Base-by-base conservation (phyloP, 2,113 vertebrate species). In the Lucifuga dentata region DNA sequence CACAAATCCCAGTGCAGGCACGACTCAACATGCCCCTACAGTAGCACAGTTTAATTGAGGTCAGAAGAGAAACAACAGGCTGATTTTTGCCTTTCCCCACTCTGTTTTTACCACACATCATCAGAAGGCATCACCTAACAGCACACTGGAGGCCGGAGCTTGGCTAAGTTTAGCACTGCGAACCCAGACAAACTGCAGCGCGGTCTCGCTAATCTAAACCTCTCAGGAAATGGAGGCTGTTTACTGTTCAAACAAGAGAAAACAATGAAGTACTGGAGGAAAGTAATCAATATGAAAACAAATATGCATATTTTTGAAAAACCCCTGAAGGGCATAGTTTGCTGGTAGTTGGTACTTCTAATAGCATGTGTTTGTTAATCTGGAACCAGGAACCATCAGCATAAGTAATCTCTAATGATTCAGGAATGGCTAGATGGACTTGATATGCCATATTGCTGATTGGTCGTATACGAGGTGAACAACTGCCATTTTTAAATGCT, bases 31-130 rank as follows among this genome's bases (percentile, higher is more conserved):
- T 51, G 71, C 64, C 76, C 85, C 66, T 53, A 41, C 56, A 41
- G 87, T 86, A 29, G 3, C 26, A 29, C 7, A 74, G 70, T 78
- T 74, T 67, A 92, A 91, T 91, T 89, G 90, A 89, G 90, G 90
- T 92, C 85, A 86, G 84, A 82, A 85, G 78, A 89, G 69, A 85
- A 90, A 88, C 81, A 87, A 90, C 78, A 76, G 82, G 29, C 81
- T 63, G 68, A 78, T 85, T 86, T 86, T 77, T 15, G 35, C 69
- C 69, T 74, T 76, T 50, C 58, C 55, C 70, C 55, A 36, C 68
- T 81, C 56, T 64, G 75, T 71, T 71, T 76, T 64, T 26, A 58
- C 73, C 56, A 20, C 71, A 80, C 61, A 71, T 56, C 60, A 76
- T 86, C 73, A 55, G 63, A 80, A 52, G 64, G 65, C 73, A 78